Percentiles rank a stretch among this genome's conserved stretches.
These are phyloP conservation scores for Actinia equina DNA, from an alignment of 64 coral and sea anemone genomes.

Conservation along the genomic window DNA sequence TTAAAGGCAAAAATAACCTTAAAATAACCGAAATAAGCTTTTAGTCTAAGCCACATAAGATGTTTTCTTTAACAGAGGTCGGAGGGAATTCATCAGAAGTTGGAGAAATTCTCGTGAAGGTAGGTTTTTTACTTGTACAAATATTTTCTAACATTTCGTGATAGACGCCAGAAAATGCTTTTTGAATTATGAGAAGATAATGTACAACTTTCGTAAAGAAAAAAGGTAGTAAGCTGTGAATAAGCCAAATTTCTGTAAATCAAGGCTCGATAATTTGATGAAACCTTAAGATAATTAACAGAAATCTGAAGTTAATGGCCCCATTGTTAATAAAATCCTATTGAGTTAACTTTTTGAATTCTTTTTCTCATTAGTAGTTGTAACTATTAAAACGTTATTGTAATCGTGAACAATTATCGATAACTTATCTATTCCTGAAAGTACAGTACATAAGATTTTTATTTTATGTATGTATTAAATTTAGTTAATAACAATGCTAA, in stretches of 20 bases:
- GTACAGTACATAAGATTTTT: too few relatives aligned
- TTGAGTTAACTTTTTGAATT: too few relatives aligned
- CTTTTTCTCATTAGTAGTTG: neutral
- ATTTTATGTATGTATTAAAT: too few relatives aligned
- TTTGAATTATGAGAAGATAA: neutral
- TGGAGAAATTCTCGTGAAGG: slow-evolving; percentile 98
- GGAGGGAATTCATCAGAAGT: slow-evolving; percentile 64
- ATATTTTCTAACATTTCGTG: neutral
- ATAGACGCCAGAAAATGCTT: neutral
- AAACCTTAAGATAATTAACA: too few relatives aligned
- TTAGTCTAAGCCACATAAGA: neutral
- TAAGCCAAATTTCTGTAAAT: neutral
- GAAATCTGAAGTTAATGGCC: too few relatives aligned
- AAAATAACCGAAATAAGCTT: neutral
- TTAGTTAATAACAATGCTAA: too few relatives aligned
- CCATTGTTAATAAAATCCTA: too few relatives aligned
- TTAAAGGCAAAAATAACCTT: neutral
- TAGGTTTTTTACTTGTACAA: slow-evolving; percentile 23
- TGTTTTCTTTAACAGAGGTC: slow-evolving; percentile 90
- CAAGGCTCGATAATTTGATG: too few relatives aligned
- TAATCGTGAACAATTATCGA: neutral
- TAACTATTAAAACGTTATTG: neutral
- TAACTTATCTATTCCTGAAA: too few relatives aligned
- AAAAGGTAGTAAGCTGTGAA: neutral
- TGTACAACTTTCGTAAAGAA: neutral